Evolutionary conservation across 2,113 vertebrate species (phyloP).

Genomic region (Synodontis membranacea): DNA sequence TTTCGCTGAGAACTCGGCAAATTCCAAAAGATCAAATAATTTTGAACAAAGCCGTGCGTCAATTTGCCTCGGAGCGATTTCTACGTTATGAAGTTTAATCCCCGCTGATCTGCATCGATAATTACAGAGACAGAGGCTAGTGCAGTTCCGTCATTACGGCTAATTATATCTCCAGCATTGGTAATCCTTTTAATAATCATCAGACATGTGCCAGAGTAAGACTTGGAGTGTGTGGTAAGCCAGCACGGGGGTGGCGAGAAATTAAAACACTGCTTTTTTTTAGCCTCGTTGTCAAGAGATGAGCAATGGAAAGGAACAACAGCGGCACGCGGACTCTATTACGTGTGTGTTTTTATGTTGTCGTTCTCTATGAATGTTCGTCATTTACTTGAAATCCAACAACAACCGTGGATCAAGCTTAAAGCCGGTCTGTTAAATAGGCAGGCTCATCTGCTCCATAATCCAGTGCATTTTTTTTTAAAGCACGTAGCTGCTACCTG

Average conservation of each 20-base stretch:
- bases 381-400: conserved; percentile 46
- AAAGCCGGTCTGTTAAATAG: conserved; percentile 65
- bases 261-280: conserved; percentile 43
- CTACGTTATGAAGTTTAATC: conserved; percentile 71
- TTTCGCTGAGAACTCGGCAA: conserved; percentile 53
- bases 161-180: conserved; percentile 72
- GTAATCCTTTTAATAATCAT: conserved; percentile 76
- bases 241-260: conserved; percentile 27
- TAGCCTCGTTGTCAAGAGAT: conserved; percentile 28
- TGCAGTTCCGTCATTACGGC: conserved; percentile 59
- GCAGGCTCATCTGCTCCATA: too few species aligned
- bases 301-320: conserved; percentile 13
- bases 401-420: conserved; percentile 47
- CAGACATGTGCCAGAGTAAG: conserved; percentile 62
- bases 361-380: conserved; percentile 25
- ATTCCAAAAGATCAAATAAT: conserved; percentile 55
- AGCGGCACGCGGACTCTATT: not conserved
- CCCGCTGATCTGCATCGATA: conserved; percentile 70
- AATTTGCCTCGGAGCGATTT: conserved; percentile 59
- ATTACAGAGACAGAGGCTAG: conserved; percentile 57
- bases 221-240: conserved; percentile 42
- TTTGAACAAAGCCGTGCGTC: conserved; percentile 53
- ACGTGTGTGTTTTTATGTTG: conserved; percentile 10
- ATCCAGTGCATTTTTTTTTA: too few species aligned
- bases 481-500: too few species aligned